phyloP scores from a whole-genome alignment of 35 echinoderm and acorn worm genomes.

The Anneissia japonica region DNA sequence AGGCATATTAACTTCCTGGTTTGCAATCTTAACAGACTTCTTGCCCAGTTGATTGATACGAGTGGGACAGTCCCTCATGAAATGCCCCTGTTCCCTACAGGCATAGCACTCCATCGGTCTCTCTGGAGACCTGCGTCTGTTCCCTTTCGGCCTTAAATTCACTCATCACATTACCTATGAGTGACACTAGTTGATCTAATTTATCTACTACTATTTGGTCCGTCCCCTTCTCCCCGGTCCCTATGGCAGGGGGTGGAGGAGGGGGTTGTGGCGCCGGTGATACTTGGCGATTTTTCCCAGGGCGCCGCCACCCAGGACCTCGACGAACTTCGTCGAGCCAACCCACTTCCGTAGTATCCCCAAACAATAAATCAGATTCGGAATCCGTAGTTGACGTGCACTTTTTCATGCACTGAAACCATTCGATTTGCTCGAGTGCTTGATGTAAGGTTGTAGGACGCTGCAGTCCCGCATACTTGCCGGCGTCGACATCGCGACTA shows the following conservation, averaged over 20 bases:
- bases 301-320: too few species aligned
- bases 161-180: not conserved
- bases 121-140: not conserved
- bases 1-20: too few species aligned
- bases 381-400: too few species aligned
- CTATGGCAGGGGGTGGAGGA: too few species aligned
- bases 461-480: not conserved
- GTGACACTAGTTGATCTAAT: not conserved
- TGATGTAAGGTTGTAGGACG: not conserved
- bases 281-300: too few species aligned
- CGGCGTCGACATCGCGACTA: too few species aligned
- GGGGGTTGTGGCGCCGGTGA: too few species aligned
- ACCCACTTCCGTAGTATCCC: too few species aligned
- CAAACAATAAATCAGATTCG: too few species aligned
- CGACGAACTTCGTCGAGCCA: too few species aligned
- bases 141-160: not conserved
- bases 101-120: not conserved
- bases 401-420: not conserved
- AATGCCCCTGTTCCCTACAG: not conserved
- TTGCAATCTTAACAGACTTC: not conserved
- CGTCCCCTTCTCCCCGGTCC: not conserved
- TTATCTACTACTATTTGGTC: not conserved
- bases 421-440: not conserved
- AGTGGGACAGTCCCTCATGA: not conserved
- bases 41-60: not conserved